Percentiles rank a stretch among this genome's conserved stretches.
These are phyloP conservation scores for Siderastrea radians DNA, from an alignment of 92 coral and sea anemone species.

Conservation along the genomic window DNA sequence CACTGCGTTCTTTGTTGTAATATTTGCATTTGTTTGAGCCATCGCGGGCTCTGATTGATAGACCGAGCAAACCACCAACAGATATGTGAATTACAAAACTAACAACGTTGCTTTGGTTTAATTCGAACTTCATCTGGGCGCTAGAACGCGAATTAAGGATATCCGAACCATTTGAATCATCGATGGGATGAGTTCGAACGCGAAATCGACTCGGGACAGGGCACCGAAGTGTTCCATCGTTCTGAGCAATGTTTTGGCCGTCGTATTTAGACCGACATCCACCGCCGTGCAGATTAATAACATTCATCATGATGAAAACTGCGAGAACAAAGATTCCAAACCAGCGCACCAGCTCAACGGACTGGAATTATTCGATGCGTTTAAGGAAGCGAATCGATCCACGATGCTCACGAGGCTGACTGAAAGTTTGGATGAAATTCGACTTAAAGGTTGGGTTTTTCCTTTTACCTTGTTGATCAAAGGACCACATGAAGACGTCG, in stretches of 20 bases:
- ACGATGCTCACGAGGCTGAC: slow-evolving; percentile 81
- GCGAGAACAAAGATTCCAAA: slow-evolving; percentile 26
- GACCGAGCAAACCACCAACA: slow-evolving; percentile 22
- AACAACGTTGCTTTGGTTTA: not conserved
- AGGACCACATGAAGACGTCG: slow-evolving; percentile 94
- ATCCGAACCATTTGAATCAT: not conserved
- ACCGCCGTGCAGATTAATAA: slow-evolving; percentile 31
- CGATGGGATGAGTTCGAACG: slow-evolving; percentile 60
- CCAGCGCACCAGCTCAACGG: slow-evolving; percentile 51
- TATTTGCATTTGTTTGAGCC: slow-evolving; percentile 52
- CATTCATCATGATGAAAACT: slow-evolving; percentile 9
- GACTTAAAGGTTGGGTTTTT: slow-evolving; percentile 91
- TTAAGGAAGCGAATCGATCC: slow-evolving; percentile 74
- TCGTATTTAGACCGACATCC: slow-evolving; percentile 72
- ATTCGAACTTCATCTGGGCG: slow-evolving; percentile 4
- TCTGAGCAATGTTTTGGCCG: slow-evolving; percentile 78
- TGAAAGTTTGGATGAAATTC: slow-evolving; percentile 87
- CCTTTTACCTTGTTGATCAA: slow-evolving; percentile 92
- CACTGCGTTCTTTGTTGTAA: slow-evolving; percentile 28
- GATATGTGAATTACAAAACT: slow-evolving; percentile 41
- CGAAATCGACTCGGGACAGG: slow-evolving; percentile 72
- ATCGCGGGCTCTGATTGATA: slow-evolving; percentile 41
- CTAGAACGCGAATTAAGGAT: not conserved
- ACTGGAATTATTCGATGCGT: slow-evolving; percentile 77
- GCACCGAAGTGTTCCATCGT: slow-evolving; percentile 82